Conservation (phyloP, 1,140 invertebrate genomes). For the Drosophila pseudoananassae region DNA sequence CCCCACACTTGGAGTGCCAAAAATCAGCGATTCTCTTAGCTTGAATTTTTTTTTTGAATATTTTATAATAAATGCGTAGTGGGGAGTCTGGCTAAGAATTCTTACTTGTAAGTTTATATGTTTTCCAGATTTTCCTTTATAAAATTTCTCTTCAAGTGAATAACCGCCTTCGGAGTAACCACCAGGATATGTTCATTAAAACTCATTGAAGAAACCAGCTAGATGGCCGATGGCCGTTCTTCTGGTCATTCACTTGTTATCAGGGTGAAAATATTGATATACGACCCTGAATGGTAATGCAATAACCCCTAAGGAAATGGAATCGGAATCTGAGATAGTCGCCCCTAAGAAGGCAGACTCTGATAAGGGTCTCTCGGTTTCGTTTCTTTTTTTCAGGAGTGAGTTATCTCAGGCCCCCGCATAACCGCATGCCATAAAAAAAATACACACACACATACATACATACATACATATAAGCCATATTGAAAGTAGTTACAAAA, state of each 20-base stretch:
- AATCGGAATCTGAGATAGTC: conserved; percentile 24
- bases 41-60: conserved; percentile 26
- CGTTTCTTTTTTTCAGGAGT: not conserved
- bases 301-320: conserved; percentile 35
- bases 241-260: conserved; percentile 34
- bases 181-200: conserved; percentile 58
- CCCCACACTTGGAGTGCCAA: conserved; percentile 9
- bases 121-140: no score
- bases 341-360: conserved; percentile 10
- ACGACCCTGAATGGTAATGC: conserved; percentile 45
- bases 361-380: conserved; percentile 21
- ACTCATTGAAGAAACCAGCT: conserved; percentile 21
- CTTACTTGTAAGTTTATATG: not conserved
- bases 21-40: conserved; percentile 12
- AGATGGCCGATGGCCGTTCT: not conserved
- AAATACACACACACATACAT: conserved; percentile 12
- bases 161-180: conserved; percentile 8
- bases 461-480: no score
- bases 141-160: conserved; percentile 15
- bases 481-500: conserved; percentile 34
- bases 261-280: conserved; percentile 42
- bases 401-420: conserved; percentile 28
- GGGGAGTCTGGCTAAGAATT: conserved; percentile 12
- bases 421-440: conserved; percentile 26
- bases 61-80: conserved; percentile 35